Evolutionary conservation across 2,113 vertebrate species (phyloP).

Genomic region (Antennarius striatus): DNA sequence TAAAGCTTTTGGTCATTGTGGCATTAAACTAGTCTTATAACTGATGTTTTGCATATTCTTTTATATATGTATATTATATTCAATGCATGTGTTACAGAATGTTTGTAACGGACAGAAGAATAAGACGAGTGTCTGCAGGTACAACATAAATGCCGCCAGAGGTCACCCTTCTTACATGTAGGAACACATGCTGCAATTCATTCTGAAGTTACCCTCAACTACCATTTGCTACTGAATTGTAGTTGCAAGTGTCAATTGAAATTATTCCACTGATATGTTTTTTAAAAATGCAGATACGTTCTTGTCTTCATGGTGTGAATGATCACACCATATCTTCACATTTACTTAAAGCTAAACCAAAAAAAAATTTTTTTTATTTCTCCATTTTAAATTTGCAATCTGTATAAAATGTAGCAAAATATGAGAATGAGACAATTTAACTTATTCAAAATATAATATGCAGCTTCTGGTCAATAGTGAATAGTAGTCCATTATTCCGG

Average conservation of each 20-base stretch:
- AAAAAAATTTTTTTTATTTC: no score
- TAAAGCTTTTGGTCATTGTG: constrained; percentile 14
- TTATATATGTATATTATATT: neutral
- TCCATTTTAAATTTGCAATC: no score
- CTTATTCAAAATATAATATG: neutral
- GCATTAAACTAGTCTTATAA: neutral
- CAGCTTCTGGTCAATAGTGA: neutral
- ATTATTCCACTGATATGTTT: constrained; percentile 3
- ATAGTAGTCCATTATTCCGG: neutral
- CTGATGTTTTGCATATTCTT: constrained; percentile 6
- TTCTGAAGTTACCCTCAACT: neutral
- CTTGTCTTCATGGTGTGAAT: neutral
- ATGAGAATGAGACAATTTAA: neutral
- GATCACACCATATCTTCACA: no score
- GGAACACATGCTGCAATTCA: neutral
- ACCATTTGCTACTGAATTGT: neutral
- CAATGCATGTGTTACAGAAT: constrained; percentile 11
- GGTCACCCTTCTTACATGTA: constrained; percentile 10
- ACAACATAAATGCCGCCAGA: constrained; percentile 32
- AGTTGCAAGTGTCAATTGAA: neutral
- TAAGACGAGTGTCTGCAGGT: neutral
- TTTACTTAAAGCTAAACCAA: no score
- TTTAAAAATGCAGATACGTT: constrained; percentile 36
- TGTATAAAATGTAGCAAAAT: neutral
- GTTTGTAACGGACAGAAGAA: constrained; percentile 1